Evolutionary conservation across 2,797 vertebrate species (phyloP), one percentile per base, ranked within the genome.

Genomic region (Sciaenops ocellatus): DNA sequence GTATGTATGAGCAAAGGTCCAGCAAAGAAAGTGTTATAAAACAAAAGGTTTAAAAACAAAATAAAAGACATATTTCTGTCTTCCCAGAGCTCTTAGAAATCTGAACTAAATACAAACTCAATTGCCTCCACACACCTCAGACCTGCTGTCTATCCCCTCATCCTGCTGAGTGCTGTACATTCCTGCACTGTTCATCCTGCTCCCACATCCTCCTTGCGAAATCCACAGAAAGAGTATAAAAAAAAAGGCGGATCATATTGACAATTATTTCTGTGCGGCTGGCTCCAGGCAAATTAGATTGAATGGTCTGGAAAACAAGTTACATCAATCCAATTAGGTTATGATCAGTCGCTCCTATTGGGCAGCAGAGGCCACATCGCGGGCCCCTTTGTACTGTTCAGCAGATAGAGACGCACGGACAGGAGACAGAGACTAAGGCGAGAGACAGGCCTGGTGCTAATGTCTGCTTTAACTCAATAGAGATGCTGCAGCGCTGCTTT

Each of bases 241-340:
- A 71, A 75, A 51, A 60, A 62, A 42, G 80, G 30, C 41, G 3
- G 63, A 88, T 89, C 84, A 79, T 84, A 90, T 89, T 88, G 87
- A 86, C 87, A 90, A 81, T 90, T 79, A 87, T 94, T 92, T 91
- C 82, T 89, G 79, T 78, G 79, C 38, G 68, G 84, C 93, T 92
- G 92, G 93, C 93, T 94, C 93, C 93, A 92, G 89, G 79, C 83
- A 92, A 94, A 96, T 95, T 94, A 88, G 90, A 95, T 94, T 94
- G 88, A 91, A 88, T 55, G 77, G 86, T 78, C 82, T 90, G 84
- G 84, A 92, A 89, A 93, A 92, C 89, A 87, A 94, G 84, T 92
- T 92, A 90, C 84, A 89, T 87, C 90, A 91, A 91, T 92, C 82
- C 79, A 93, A 92, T 94, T 92, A 91, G 84, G 84, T 87, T 84